Evolutionary conservation across 2,888 invertebrate genomes (phyloP), one percentile per base, ranked within the genome.

Genomic region (Phrixothrix hirtus): DNA sequence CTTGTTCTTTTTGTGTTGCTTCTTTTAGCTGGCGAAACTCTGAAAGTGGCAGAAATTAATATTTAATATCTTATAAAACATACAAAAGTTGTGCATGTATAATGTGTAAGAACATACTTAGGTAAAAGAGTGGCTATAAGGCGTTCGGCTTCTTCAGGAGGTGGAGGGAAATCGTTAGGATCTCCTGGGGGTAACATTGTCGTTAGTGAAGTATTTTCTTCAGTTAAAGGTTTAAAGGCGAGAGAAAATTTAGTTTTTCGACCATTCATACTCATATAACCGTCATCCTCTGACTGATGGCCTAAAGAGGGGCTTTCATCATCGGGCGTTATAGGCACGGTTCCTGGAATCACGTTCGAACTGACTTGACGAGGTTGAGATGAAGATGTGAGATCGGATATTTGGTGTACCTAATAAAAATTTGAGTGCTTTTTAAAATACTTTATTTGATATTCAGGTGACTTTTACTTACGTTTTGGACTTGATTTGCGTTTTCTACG

Each of bases 221-320:
- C 83, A 57, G 81, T 82, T 30, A 75, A 73, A 68, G 82, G 86
- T 78, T 81, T 85, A 79, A 83, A 87, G 73, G 82, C 83, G 74
- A 87, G 77, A 72, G 85, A 84, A 77, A 87, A 86, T 77, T 86
- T 87, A 64, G 87, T 83, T 75, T 86, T 86, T 74, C 89, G 84
- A 65, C 91, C 91, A 84, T 91, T 92, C 84, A 91, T 89, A 79
- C 91, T 91, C 90, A 91, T 91, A 79, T 92, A 91, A 75, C 91
- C 91, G 83, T 92, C 91, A 83, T 92, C 91, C 75, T 92, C 91
- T 48, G 90, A 90, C 74, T 90, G 90, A 75, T 90, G 89, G 65
- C 89, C 85, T 75, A 87, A 83, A 64, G 87, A 87, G 68, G 88
- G 88, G 74, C 88, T 88, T 79, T 88, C 89, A 73, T 81, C 81